Evolutionary conservation across 2,113 vertebrate genomes (phyloP).

Genomic region (Periophthalmus modestus): DNA sequence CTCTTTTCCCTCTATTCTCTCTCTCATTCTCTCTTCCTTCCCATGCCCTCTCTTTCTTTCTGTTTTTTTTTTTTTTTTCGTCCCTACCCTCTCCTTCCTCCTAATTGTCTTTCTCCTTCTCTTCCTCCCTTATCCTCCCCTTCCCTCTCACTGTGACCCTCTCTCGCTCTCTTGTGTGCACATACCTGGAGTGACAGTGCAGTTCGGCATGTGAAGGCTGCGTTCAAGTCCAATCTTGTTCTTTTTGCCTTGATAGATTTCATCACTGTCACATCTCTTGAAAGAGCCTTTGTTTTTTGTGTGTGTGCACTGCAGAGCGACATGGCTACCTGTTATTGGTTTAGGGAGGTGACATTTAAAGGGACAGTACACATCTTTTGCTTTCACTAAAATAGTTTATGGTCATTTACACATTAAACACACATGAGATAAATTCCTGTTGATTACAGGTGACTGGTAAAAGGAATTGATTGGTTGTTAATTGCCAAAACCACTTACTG

Average conservation of each 20-base stretch:
- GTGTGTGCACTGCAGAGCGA: background rate
- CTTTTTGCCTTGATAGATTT: conserved; percentile 22
- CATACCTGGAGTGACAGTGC: conserved; percentile 53
- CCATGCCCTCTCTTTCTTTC: too few species aligned
- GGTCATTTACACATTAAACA: too few species aligned
- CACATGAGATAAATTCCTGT: too few species aligned
- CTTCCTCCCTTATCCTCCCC: background rate
- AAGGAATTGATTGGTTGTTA: too few species aligned
- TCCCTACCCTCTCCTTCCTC: background rate
- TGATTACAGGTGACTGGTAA: too few species aligned
- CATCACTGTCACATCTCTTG: conserved; percentile 25
- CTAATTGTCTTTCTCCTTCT: background rate
- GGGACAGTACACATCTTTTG: background rate
- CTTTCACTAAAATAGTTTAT: too few species aligned
- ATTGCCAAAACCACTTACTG: too few species aligned
- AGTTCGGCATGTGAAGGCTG: conserved; percentile 17
- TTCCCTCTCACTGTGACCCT: too few species aligned
- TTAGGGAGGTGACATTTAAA: background rate
- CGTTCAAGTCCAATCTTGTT: conserved; percentile 60
- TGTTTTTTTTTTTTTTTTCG: too few species aligned
- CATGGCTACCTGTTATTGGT: background rate
- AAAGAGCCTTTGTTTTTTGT: conserved; percentile 6
- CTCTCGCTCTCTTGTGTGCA: conserved; percentile 1
- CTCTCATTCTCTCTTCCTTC: too few species aligned
- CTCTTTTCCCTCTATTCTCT: too few species aligned